These are phyloP conservation scores for Nicator chloris DNA, from an alignment of 2,113 vertebrate species.

Conservation along the genomic window DNA sequence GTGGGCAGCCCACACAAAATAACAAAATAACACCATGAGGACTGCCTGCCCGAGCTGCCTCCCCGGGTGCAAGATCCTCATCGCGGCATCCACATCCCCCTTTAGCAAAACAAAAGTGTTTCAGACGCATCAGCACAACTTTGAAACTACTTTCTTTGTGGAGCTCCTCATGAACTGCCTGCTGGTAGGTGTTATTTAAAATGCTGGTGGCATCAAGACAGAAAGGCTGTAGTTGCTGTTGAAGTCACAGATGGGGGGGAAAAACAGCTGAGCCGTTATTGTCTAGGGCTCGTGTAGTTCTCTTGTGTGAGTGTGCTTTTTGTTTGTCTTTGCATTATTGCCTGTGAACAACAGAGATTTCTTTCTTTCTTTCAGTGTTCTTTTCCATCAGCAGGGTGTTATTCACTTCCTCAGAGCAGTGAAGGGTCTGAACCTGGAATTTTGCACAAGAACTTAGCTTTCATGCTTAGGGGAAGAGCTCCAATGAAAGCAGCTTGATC, in stretches of 20 bases:
- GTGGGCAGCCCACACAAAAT: neutral
- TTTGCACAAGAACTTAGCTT: neutral
- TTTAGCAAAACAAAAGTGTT: neutral
- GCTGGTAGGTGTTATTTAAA: neutral
- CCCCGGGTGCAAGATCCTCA: neutral
- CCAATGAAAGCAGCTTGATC: neutral
- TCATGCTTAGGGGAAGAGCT: neutral
- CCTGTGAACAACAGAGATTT: neutral
- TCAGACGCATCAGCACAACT: neutral
- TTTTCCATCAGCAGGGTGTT: neutral
- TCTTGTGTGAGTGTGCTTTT: neutral
- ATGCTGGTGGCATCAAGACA: neutral
- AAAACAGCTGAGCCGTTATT: neutral
- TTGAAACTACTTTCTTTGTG: neutral
- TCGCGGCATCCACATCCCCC: neutral
- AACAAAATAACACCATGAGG: neutral
- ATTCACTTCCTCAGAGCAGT: neutral
- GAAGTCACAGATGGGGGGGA: neutral
- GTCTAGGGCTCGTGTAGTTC: neutral
- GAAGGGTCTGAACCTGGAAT: neutral
- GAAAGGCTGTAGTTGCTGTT: neutral
- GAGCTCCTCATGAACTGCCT: neutral
- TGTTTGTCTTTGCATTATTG: slow-evolving; percentile 1
- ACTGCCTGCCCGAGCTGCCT: neutral
- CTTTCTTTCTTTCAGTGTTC: neutral